Conservation (phyloP, 2,797 vertebrate species). For the Acanthiza pusilla region DNA sequence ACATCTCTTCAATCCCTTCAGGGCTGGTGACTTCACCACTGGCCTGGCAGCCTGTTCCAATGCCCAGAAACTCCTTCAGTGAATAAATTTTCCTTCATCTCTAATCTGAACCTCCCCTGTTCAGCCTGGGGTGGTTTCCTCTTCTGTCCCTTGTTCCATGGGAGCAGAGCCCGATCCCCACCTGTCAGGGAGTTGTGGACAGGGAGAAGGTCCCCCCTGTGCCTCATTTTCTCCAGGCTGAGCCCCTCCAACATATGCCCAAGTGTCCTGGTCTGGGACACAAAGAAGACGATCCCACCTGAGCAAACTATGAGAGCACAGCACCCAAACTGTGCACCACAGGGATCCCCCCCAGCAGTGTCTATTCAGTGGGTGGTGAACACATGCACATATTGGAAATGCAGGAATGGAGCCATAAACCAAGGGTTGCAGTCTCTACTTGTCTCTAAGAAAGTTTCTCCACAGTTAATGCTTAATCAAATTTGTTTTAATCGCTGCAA, state of each 20-base stretch:
- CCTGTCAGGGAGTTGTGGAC: not conserved
- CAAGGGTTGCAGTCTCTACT: not conserved
- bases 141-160: not conserved
- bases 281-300: not conserved
- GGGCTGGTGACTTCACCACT: not conserved
- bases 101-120: not conserved
- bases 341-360: not conserved
- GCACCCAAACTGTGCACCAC: not conserved
- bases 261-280: not conserved
- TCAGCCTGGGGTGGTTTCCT: not conserved
- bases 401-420: not conserved
- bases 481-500: not conserved
- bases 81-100: not conserved
- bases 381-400: not conserved
- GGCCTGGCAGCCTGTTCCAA: not conserved
- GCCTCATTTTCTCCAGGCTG: not conserved
- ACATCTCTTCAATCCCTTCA: not conserved
- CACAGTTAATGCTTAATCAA: constrained; percentile 39
- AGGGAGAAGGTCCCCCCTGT: rapidly evolving
- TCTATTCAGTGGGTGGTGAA: rapidly evolving
- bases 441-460: not conserved
- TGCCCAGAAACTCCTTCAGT: not conserved
- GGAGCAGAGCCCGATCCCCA: not conserved
- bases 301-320: not conserved
- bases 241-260: not conserved